These are phyloP conservation scores for Tetranychus cinnabarinus DNA, from an alignment of 1,140 invertebrate species.

Conservation along the genomic window DNA sequence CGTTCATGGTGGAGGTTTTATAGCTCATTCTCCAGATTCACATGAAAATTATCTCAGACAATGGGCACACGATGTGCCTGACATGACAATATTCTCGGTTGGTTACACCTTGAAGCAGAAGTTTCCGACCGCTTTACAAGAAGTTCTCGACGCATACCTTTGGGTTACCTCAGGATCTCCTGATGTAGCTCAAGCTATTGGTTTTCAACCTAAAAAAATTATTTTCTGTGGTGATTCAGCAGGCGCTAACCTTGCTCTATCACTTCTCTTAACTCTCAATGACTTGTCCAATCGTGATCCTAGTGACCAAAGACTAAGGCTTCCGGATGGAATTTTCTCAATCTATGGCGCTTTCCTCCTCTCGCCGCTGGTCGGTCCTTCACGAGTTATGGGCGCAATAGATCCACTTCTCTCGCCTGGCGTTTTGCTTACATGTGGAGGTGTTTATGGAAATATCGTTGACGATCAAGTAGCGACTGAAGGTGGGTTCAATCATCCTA, in stretches of 20 bases:
- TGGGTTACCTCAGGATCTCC: conserved; percentile 20
- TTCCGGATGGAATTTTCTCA: neutral
- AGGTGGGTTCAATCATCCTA: too few relatives aligned
- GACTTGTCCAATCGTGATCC: neutral
- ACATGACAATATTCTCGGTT: conserved; percentile 59
- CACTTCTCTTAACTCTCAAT: conserved; percentile 36
- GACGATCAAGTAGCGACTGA: neutral
- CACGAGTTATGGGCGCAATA: neutral
- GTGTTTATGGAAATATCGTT: neutral
- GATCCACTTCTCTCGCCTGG: neutral
- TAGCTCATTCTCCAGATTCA: neutral
- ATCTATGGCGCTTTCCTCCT: neutral
- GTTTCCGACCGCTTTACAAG: conserved; percentile 58
- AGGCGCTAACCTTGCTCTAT: conserved; percentile 69
- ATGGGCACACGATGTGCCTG: neutral
- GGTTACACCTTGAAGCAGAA: conserved; percentile 66
- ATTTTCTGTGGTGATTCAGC: conserved; percentile 54
- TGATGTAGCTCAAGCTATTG: conserved; percentile 21
- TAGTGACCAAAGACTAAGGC: neutral
- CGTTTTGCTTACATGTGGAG: neutral
- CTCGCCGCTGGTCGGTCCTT: neutral
- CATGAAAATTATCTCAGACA: neutral
- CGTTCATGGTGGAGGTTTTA: neutral
- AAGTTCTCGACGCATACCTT: conserved; percentile 71
- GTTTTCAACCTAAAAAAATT: conserved; percentile 16